Evolutionary conservation across 2,113 vertebrate species (phyloP).

Genomic region (Thalassarche chlororhynchos): DNA sequence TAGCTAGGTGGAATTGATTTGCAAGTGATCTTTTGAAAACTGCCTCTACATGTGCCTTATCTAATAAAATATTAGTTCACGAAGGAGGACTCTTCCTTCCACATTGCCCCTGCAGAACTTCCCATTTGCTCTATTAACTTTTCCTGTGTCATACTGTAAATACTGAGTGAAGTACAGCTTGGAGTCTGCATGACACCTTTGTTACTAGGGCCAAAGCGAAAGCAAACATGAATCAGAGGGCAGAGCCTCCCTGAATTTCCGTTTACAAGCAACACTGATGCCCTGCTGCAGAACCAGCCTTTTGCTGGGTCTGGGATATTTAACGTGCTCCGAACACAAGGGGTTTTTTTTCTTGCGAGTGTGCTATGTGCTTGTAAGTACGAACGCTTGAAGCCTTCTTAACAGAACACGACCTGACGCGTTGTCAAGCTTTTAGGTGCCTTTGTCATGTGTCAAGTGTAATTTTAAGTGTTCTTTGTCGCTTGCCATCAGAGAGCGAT

Average conservation of each 20-base stretch:
- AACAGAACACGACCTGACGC: background rate
- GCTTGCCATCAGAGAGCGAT: background rate
- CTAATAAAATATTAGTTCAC: background rate
- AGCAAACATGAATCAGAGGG: background rate
- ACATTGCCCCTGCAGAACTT: background rate
- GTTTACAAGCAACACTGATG: background rate
- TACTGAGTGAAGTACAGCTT: background rate
- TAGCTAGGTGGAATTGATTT: background rate
- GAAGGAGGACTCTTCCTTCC: background rate
- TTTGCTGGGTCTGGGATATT: background rate
- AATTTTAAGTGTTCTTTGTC: background rate
- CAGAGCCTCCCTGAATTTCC: background rate
- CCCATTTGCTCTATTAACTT: background rate
- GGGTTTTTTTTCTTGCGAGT: background rate
- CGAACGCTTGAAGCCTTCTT: background rate
- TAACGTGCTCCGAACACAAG: background rate
- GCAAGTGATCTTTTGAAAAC: conserved; percentile 39
- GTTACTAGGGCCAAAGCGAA: conserved; percentile 12
- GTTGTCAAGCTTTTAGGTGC: conserved; percentile 46
- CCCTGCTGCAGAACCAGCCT: background rate
- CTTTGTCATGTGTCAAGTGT: conserved; percentile 29
- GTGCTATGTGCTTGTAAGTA: background rate
- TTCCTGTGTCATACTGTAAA: background rate
- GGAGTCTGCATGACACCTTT: background rate
- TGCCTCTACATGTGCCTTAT: conserved; percentile 61